phyloP scores from a whole-genome alignment of 2,113 vertebrate species.

The Tragulus kanchil region DNA sequence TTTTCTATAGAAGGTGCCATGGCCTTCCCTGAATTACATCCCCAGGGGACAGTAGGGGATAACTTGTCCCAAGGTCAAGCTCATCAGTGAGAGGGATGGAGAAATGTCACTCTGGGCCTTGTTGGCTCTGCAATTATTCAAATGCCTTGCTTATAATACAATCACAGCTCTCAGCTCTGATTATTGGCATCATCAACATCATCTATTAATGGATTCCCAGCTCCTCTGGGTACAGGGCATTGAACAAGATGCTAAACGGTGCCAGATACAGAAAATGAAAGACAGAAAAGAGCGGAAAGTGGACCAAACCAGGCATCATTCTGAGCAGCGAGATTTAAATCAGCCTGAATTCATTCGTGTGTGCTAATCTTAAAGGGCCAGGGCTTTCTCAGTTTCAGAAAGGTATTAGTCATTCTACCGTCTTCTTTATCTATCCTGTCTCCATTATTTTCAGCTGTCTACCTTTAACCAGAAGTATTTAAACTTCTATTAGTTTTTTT shows the following conservation, averaged over 20 bases:
- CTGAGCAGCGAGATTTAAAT: slow-evolving; percentile 54
- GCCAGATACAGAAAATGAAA: slow-evolving; percentile 50
- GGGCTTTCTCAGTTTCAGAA: neutral
- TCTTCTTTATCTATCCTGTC: slow-evolving; percentile 62
- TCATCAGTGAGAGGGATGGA: slow-evolving; percentile 70
- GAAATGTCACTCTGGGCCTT: slow-evolving; percentile 68
- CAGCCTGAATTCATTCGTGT: neutral
- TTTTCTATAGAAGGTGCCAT: neutral
- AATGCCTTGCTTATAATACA: slow-evolving; percentile 81
- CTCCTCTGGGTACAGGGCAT: slow-evolving; percentile 66
- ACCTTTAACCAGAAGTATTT: slow-evolving; percentile 72
- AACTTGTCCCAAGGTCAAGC: slow-evolving; percentile 75
- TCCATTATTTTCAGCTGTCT: slow-evolving; percentile 63
- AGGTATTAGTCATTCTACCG: slow-evolving; percentile 52
- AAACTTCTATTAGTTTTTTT: slow-evolving; percentile 63
- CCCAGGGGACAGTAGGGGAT: neutral
- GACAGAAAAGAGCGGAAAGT: slow-evolving; percentile 37
- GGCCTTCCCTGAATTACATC: neutral
- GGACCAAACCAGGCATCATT: slow-evolving; percentile 15
- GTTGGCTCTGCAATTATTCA: slow-evolving; percentile 75
- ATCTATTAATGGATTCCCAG: slow-evolving; percentile 77
- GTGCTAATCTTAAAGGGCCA: slow-evolving; percentile 68
- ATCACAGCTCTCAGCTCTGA: slow-evolving; percentile 78
- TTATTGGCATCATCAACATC: slow-evolving; percentile 79
- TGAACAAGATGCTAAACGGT: slow-evolving; percentile 64